phyloP scores from a whole-genome alignment of 2,888 invertebrate species.

The Nebria brevicollis region DNA sequence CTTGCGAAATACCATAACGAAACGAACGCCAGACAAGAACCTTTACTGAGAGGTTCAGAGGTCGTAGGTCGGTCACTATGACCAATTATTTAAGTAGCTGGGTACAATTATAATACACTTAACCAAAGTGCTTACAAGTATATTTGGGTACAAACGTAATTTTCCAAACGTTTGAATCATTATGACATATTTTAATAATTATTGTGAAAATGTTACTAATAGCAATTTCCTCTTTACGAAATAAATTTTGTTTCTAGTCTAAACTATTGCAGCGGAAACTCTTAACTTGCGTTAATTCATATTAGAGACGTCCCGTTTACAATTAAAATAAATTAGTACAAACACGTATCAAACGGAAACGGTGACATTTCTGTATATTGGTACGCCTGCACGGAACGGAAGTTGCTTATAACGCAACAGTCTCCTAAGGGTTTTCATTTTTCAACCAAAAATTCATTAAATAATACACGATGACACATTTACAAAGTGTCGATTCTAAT shows the following conservation, averaged over 20 bases:
- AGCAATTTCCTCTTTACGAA: not conserved
- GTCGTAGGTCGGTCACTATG: not conserved
- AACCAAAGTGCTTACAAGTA: not conserved
- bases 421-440: not conserved
- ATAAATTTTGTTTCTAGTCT: not conserved
- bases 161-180: too few relatives aligned
- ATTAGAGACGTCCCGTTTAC: conserved; percentile 8
- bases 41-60: not conserved
- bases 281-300: conserved; percentile 19
- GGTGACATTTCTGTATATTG: not conserved
- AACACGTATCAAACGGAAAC: conserved; percentile 8
- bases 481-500: not conserved
- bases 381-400: not conserved
- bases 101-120: not conserved
- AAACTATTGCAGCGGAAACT: conserved; percentile 10
- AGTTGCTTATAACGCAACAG: not conserved
- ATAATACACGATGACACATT: not conserved
- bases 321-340: conserved; percentile 21
- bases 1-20: not conserved
- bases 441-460: not conserved
- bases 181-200: not conserved
- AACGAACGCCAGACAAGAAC: not conserved
- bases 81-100: not conserved
- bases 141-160: too few relatives aligned
- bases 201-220: not conserved